Percentiles rank a stretch among this genome's conserved stretches.
Evolutionary conservation across 1,140 invertebrate species (phyloP).

Genomic region (Centruroides vittatus): DNA sequence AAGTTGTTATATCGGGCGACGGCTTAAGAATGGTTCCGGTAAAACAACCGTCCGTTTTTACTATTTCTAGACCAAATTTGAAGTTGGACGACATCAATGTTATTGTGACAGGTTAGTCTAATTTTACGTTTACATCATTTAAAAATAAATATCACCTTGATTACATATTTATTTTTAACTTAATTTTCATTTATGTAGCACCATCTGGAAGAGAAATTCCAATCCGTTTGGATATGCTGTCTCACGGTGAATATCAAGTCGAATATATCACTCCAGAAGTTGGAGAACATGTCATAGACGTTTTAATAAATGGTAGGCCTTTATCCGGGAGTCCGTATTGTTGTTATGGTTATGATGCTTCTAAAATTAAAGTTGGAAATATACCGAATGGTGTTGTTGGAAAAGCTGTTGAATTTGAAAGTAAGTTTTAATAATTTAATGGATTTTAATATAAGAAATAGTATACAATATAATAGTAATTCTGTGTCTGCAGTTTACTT

Average conservation of each 20-base stretch:
- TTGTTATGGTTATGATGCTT: constrained; percentile 75
- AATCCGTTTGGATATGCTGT: constrained; percentile 17
- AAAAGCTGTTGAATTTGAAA: constrained; percentile 76
- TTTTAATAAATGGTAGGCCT: constrained; percentile 78
- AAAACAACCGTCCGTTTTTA: constrained; percentile 43
- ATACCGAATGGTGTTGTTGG: constrained; percentile 54
- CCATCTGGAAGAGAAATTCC: constrained; percentile 25
- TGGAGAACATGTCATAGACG: constrained; percentile 68
- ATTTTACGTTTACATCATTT: no score
- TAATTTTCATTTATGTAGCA: constrained; percentile 30
- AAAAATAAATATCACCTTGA: no score
- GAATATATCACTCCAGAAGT: constrained; percentile 46
- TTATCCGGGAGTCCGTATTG: constrained; percentile 82
- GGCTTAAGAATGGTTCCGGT: constrained; percentile 47
- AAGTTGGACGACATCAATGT: constrained; percentile 37
- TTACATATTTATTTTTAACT: no score
- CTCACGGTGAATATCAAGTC: constrained; percentile 20
- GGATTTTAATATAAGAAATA: no score
- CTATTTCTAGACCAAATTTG: constrained; percentile 37
- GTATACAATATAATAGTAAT: no score
- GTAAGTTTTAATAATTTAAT: constrained; percentile 23
- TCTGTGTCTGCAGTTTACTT: no score
- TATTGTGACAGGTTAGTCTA: constrained; percentile 33
- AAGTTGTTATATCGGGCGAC: constrained; percentile 43
- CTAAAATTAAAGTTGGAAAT: constrained; percentile 52